Evolutionary conservation across 2,888 invertebrate genomes (phyloP).

Genomic region (Chrysolina haemoptera): DNA sequence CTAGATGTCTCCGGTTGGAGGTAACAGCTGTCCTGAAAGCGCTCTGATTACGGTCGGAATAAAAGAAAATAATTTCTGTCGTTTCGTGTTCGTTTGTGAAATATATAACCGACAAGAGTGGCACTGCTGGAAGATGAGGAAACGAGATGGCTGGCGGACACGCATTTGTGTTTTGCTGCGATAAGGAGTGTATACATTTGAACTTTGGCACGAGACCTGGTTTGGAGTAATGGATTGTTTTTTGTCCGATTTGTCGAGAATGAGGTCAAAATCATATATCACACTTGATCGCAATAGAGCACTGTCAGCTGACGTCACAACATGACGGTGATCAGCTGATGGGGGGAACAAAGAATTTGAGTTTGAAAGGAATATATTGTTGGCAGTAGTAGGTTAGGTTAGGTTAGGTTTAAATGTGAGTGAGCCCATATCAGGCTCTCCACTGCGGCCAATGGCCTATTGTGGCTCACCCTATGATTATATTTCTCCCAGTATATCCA

Average conservation of each 20-base stretch:
- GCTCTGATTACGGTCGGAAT: conserved; percentile 11
- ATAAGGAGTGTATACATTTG: neutral
- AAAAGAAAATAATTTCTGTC: conserved; percentile 20
- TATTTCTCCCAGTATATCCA: no score
- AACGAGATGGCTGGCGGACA: neutral
- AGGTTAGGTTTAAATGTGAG: no score
- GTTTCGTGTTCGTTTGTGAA: conserved; percentile 10
- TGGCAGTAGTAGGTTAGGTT: no score
- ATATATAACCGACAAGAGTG: conserved; percentile 4
- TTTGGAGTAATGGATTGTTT: neutral
- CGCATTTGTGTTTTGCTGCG: neutral
- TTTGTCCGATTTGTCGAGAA: neutral
- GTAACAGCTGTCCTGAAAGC: conserved; percentile 21
- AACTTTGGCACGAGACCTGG: neutral
- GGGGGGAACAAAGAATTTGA: no score
- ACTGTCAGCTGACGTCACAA: no score
- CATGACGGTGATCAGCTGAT: no score
- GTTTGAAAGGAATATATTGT: no score
- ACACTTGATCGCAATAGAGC: no score
- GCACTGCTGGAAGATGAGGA: conserved; percentile 6
- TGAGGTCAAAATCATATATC: no score
- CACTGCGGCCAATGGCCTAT: no score
- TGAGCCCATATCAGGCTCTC: no score
- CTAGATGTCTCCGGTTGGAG: conserved; percentile 10
- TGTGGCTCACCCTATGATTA: no score